A percentile compares a stretch with the other conserved stretches of the same genome.
phyloP scores from a whole-genome alignment of 1,140 invertebrate species.

The Riptortus pedestris region DNA sequence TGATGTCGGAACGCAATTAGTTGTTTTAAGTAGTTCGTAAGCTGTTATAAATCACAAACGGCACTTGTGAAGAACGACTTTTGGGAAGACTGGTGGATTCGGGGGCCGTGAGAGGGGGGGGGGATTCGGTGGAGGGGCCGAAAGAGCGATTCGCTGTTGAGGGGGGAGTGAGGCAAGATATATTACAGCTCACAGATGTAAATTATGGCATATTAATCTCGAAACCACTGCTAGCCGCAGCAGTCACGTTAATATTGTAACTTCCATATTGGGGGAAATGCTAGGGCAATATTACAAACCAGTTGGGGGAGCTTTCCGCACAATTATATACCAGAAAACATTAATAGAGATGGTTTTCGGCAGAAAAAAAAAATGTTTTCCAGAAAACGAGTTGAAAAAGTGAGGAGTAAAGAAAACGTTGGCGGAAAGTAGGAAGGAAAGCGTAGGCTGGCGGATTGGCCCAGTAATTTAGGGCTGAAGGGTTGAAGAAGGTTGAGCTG shows the following conservation, averaged over 20 bases:
- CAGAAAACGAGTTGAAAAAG: no score
- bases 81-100: no score
- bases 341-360: no score
- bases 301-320: background rate
- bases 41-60: slow-evolving; percentile 4
- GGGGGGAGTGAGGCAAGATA: background rate
- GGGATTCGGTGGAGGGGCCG: no score
- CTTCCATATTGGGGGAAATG: slow-evolving; percentile 17
- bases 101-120: no score
- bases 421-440: background rate
- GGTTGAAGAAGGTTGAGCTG: background rate
- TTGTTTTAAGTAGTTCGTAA: no score
- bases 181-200: slow-evolving; percentile 16
- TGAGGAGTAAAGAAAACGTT: no score
- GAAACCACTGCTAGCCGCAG: background rate
- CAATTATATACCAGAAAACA: no score
- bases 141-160: no score
- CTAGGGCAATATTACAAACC: background rate
- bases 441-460: background rate
- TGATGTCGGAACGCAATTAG: no score
- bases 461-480: background rate
- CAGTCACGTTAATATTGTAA: slow-evolving; percentile 14
- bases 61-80: slow-evolving; percentile 28
- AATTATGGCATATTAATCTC: slow-evolving; percentile 28
- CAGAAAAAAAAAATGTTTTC: no score